Base-by-base conservation (phyloP, 2,113 vertebrate genomes). In the Scophthalmus maximus region DNA sequence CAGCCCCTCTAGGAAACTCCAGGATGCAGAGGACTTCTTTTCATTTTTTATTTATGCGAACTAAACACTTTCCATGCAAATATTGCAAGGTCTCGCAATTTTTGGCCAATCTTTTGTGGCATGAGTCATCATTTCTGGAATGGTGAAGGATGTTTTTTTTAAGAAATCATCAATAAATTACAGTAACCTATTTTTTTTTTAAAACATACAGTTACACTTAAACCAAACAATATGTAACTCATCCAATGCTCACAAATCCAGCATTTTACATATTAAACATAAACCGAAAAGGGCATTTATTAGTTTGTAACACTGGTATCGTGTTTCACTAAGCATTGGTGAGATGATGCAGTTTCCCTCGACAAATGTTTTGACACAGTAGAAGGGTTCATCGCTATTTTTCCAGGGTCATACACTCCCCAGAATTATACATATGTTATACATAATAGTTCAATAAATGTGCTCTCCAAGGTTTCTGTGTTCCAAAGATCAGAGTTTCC, bases 1-100 rank as follows among this genome's bases (percentile, higher is more conserved):
- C 81, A 83, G 69, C 71, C n/a, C 83, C 77, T 81, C 42, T 52
- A 52, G 85, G 74, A 82, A 77, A 73, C 58, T 64, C 29, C 22
- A 26, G 71, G 68, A 81, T 59, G 73, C 25, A 0, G 55, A 69
- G 20, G 49, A 23, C 4, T 40, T 68, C 18, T 27, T 30, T 53
- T 18, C 11, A 23, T 50, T 23, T 23, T 46, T 26, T 17, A 56
- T 76, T 71, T 65, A 63, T 70, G 78, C 47, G 3, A 66, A 29
- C 5, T 49, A 69, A 76, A 81, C 64, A 53, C 26, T 66, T 88
- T 64, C 6, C 60, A 11, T 63, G 32, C 42, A 36, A 26, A 69
- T 52, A 29, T 57, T 75, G 47, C 60, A 46, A 34, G 14, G 34
- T 36, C 22, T 75, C 64, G 63, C 34, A 60, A 0, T 15, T 58